Conservation (phyloP, 2,888 invertebrate genomes). For the Fabriciana adippe region DNA sequence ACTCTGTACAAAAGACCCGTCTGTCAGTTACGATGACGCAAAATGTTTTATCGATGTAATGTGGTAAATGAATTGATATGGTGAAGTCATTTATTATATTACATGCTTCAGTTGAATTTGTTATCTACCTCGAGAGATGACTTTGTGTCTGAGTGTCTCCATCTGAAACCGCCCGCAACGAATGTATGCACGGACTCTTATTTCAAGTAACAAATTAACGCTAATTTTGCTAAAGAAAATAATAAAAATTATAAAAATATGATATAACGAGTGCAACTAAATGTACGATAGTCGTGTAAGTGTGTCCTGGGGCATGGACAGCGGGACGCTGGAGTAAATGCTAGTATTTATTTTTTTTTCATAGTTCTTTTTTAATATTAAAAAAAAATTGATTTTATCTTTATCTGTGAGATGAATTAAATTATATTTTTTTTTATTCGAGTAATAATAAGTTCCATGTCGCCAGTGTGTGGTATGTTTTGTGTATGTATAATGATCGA, state of each 20-base stretch:
- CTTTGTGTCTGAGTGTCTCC: neutral
- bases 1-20: too few relatives aligned
- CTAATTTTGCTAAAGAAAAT: slow-evolving; percentile 43
- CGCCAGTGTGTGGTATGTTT: slow-evolving; percentile 35
- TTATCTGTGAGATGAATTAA: neutral
- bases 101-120: too few relatives aligned
- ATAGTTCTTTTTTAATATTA: neutral
- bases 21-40: too few relatives aligned
- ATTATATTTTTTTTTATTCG: neutral
- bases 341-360: neutral
- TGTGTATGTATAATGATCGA: slow-evolving; percentile 8
- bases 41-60: too few relatives aligned
- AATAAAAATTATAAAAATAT: slow-evolving; percentile 51
- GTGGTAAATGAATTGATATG: too few relatives aligned
- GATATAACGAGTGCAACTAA: slow-evolving; percentile 64
- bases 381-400: neutral
- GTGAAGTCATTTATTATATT: too few relatives aligned
- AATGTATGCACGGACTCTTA: slow-evolving; percentile 14
- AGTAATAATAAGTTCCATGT: neutral
- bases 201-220: slow-evolving; percentile 15
- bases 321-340: neutral
- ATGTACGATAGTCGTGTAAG: slow-evolving; percentile 51
- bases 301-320: neutral
- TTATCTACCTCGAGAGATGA: too few relatives aligned
- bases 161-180: neutral